These are phyloP conservation scores for Lipophrys pholis DNA, from an alignment of 2,113 vertebrate species.

Conservation along the genomic window DNA sequence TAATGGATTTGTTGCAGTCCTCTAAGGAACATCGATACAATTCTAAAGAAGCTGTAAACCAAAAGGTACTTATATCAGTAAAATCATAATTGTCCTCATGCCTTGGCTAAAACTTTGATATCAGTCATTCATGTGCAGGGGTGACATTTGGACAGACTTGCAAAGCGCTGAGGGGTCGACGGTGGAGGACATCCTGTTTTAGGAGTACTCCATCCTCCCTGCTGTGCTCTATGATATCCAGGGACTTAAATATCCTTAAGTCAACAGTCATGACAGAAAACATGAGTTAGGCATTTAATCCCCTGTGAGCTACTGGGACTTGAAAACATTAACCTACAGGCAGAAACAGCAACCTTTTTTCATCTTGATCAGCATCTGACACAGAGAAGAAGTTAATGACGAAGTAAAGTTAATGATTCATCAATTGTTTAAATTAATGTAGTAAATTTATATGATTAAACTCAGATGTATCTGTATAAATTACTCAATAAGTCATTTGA, in stretches of 20 bases:
- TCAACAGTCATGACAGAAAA: conserved; percentile 34
- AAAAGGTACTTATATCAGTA: neutral
- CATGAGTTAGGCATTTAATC: conserved; percentile 18
- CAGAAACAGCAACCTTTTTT: neutral
- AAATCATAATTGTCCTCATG: neutral
- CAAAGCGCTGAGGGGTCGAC: conserved; percentile 2
- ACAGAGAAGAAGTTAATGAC: neutral
- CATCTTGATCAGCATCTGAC: neutral
- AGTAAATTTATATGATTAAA: too few relatives aligned
- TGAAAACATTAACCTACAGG: conserved; percentile 1
- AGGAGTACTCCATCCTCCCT: conserved; percentile 16
- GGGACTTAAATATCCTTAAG: conserved; percentile 42
- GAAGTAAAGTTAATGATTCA: neutral
- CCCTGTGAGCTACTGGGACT: neutral
- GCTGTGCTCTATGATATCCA: neutral
- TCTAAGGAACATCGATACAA: too few relatives aligned
- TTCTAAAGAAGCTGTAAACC: too few relatives aligned
- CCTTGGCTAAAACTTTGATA: neutral
- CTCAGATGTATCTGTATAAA: too few relatives aligned
- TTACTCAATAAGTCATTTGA: too few relatives aligned
- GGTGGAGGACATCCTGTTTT: conserved; percentile 43
- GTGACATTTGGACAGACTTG: neutral
- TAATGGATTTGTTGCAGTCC: too few relatives aligned
- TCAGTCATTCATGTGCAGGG: neutral
- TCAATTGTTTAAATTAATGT: too few relatives aligned